Evolutionary conservation across 2,113 vertebrate species (phyloP).

Genomic region (Verasper variegatus): DNA sequence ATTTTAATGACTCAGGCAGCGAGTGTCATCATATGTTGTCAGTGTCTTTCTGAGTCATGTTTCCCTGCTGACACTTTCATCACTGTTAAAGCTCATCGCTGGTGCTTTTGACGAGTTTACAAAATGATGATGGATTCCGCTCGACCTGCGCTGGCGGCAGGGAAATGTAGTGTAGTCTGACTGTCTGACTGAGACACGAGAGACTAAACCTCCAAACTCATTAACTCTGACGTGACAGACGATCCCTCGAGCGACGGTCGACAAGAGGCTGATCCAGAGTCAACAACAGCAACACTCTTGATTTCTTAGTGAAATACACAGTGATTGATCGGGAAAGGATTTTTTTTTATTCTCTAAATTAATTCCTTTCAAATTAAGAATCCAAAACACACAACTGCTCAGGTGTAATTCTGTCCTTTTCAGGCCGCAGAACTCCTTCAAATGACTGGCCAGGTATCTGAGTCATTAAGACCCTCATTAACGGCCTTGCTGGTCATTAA

Average conservation of each 20-base stretch:
- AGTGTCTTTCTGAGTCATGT: background rate
- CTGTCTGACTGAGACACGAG: slow-evolving; percentile 1
- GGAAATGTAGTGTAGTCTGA: background rate
- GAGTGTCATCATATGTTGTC: background rate
- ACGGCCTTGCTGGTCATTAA: slow-evolving; percentile 68
- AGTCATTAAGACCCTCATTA: slow-evolving; percentile 64
- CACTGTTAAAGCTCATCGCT: background rate
- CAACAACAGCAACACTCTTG: slow-evolving; percentile 18
- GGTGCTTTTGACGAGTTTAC: background rate
- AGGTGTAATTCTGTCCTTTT: background rate
- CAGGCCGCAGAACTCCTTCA: slow-evolving; percentile 18
- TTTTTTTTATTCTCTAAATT: background rate
- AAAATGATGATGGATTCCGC: background rate
- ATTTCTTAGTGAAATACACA: background rate
- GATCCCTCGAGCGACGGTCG: background rate
- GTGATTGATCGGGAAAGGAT: no score
- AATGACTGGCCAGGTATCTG: slow-evolving; percentile 51
- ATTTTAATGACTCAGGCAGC: background rate
- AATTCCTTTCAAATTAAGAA: background rate
- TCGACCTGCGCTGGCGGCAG: background rate
- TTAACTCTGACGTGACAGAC: slow-evolving; percentile 32
- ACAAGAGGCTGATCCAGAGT: background rate
- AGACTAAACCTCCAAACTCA: slow-evolving; percentile 35
- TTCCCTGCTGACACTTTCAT: background rate
- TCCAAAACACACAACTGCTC: background rate